Percentiles rank a stretch among this genome's conserved stretches.
Conservation (phyloP, 2,888 invertebrate genomes). For the Agonopterix alstromeriana region DNA sequence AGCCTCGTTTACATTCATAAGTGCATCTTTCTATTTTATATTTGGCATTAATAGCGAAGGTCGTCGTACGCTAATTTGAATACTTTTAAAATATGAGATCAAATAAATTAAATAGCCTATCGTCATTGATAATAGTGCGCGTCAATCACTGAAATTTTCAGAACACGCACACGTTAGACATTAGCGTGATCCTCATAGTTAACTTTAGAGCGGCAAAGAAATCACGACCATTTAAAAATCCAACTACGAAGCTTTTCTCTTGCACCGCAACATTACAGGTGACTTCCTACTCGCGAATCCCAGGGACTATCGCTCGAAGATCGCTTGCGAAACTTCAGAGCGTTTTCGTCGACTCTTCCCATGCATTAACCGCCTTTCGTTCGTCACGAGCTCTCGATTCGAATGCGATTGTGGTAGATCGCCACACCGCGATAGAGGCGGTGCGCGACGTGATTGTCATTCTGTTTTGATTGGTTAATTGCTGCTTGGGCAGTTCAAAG, state of each 20-base stretch:
- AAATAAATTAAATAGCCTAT: too few relatives aligned
- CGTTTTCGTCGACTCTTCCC: slow-evolving; percentile 32
- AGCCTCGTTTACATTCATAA: too few relatives aligned
- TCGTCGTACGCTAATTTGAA: too few relatives aligned
- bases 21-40: too few relatives aligned
- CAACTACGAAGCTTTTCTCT: neutral
- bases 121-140: too few relatives aligned
- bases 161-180: too few relatives aligned
- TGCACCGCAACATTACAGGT: slow-evolving; percentile 7
- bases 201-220: too few relatives aligned
- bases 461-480: slow-evolving; percentile 14
- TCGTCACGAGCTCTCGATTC: slow-evolving; percentile 23
- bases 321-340: slow-evolving; percentile 26
- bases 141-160: too few relatives aligned
- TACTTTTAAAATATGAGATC: too few relatives aligned
- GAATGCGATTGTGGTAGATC: slow-evolving; percentile 21
- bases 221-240: too few relatives aligned
- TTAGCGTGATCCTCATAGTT: too few relatives aligned
- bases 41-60: too few relatives aligned
- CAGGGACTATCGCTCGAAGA: slow-evolving; percentile 15
- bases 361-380: slow-evolving; percentile 31
- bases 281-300: slow-evolving; percentile 28
- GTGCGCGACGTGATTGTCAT: slow-evolving; percentile 9
- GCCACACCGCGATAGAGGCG: slow-evolving; percentile 6
- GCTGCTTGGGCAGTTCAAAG: slow-evolving; percentile 4